Evolutionary conservation across 92 coral and sea anemone species (phyloP), one percentile per base, ranked within the genome.

Genomic region (Siderastrea radians): DNA sequence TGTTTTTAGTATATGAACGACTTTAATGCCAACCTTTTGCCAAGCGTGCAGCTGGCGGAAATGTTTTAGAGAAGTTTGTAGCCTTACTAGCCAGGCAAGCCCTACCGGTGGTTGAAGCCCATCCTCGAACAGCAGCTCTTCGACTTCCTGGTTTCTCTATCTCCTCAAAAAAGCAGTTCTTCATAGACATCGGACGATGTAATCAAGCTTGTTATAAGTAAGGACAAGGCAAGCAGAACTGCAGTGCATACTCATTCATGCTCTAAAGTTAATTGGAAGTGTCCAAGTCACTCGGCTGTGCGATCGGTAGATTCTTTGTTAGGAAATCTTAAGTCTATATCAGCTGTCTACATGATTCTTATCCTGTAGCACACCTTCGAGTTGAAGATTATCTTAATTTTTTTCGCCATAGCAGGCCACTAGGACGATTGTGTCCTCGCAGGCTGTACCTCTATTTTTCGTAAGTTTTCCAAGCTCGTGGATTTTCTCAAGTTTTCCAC

Each of bases 151-250:
- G 80, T 73, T 12, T 19, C 90, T 26, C 26, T 70, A 7, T 69
- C 81, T 50, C 86, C 78, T 49, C 79, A 44, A 38, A 78, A 53
- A 47, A 17, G 49, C 17, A 4, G 81, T 43, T 82, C 70, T 3
- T 73, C 85, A n/a, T 91, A 91, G 19, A 91, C 94, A 2, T 82
- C 84, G 49, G 94, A 91, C 64, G 94, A 86, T 55, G 68, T 90
- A 3, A 81, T 84, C 1, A 72, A 79, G 49, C 85, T 90, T 44
- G 74, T 90, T 44, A 81, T 90, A 19, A 13, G 68, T 47, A 68
- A 68, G 75, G 90, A 90, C 79, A 64, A 55, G 52, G 17, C 88
- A 64, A 80, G 64, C 72, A 73, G 62, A 54, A 84, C 88, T 7
- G 75, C 75, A 68, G 47, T 85, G 15, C 83, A 75, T 47, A 44